phyloP scores from a whole-genome alignment of 2,888 invertebrate genomes.

The Erebia palarica region DNA sequence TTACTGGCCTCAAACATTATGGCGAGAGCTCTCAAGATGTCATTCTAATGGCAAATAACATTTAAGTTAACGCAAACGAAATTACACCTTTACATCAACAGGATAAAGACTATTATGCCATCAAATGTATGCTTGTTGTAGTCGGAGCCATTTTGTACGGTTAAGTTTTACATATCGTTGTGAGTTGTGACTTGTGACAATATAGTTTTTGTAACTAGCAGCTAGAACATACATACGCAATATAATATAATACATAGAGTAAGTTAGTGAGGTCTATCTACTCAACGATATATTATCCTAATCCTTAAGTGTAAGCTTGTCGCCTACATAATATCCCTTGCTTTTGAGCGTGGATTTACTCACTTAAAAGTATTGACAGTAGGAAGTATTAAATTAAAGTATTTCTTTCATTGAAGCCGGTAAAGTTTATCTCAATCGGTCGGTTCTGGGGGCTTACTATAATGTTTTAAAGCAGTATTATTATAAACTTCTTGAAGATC shows the following conservation, averaged over 20 bases:
- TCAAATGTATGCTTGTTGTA: not conserved
- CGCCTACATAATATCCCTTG: not conserved
- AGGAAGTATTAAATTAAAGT: too few species aligned
- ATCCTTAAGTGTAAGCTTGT: too few species aligned
- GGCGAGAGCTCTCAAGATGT: conserved; percentile 43
- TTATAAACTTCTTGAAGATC: too few species aligned
- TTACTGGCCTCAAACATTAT: conserved; percentile 41
- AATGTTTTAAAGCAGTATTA: too few species aligned
- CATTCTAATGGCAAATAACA: conserved; percentile 35
- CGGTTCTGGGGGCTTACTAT: too few species aligned
- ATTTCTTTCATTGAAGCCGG: too few species aligned
- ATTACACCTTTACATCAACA: not conserved
- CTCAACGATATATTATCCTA: too few species aligned
- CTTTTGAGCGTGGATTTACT: not conserved
- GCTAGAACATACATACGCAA: not conserved
- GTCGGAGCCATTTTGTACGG: conserved; percentile 25
- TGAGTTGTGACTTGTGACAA: conserved; percentile 1
- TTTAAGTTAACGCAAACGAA: not conserved
- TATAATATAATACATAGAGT: too few species aligned
- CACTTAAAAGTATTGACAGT: too few species aligned
- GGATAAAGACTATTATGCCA: not conserved
- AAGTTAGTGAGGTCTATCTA: too few species aligned
- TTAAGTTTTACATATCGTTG: conserved; percentile 21
- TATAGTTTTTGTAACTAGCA: conserved; percentile 16
- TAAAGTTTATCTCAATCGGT: too few species aligned